Evolutionary conservation across 92 coral and sea anemone species (phyloP).

Genomic region (Palythoa heliodiscus): DNA sequence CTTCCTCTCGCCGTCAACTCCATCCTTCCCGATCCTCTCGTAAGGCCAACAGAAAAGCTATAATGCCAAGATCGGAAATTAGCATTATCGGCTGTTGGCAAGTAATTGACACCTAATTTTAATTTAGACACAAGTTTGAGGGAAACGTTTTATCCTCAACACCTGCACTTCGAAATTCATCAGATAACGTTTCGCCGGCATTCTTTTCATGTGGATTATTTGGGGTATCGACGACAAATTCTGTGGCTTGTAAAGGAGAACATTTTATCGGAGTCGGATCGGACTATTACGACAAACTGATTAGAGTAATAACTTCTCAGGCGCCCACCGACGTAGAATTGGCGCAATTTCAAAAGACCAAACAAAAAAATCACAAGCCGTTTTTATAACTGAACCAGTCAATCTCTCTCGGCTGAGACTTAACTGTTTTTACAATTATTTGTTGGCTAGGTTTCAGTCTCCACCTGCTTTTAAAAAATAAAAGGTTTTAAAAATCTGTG

Average conservation of each 20-base stretch:
- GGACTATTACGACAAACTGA: background rate
- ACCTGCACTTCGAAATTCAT: slow-evolving; percentile 3
- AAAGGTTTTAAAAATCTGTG: too few species aligned
- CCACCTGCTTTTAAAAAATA: too few species aligned
- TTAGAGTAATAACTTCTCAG: slow-evolving; percentile 1
- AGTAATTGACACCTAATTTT: slow-evolving; percentile 16
- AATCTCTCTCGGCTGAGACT: too few species aligned
- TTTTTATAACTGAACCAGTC: too few species aligned
- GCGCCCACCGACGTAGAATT: slow-evolving; percentile 34
- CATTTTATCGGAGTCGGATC: slow-evolving; percentile 33
- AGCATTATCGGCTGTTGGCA: background rate
- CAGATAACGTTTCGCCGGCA: slow-evolving; percentile 13
- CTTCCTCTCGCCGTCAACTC: too few species aligned
- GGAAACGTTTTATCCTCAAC: background rate
- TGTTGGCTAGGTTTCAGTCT: too few species aligned
- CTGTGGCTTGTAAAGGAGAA: background rate
- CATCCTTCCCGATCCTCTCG: too few species aligned
- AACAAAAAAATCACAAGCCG: background rate
- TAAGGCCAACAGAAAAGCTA: background rate
- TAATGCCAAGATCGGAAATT: background rate
- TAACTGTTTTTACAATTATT: too few species aligned
- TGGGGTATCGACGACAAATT: background rate
- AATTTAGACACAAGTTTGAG: background rate
- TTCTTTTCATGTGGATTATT: slow-evolving; percentile 19
- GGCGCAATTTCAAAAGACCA: background rate